Evolutionary conservation across 2,113 vertebrate species (phyloP), one percentile per base, ranked within the genome.

Genomic region (Hyaena hyaena): DNA sequence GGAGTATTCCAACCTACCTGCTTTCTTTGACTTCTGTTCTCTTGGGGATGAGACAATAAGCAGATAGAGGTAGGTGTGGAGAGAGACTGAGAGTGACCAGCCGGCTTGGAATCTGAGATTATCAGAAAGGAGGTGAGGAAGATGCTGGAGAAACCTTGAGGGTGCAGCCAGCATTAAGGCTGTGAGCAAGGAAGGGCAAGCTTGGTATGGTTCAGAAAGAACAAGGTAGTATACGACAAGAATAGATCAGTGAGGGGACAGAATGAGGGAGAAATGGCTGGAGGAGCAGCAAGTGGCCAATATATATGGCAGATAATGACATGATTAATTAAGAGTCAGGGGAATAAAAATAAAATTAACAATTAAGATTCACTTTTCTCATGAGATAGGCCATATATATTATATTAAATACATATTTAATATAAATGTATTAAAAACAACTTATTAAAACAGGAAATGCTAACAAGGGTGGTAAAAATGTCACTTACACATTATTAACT

Each of bases 101-200:
- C 3, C 10, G 4, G 23, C 31, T 5, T 8, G 35, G 39, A 4
- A 31, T 4, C 2, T 16, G n/a, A 35, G 15, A 17, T 16, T 6
- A 50, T 8, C 17, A 10, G 39, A 43, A 68, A 14, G 4, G 23
- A 69, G 8, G 10, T 7, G 21, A 61, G 28, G 12, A 68, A 79
- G 45, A 43, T 24, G 8, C 11, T 15, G n/a, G 1, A 16, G 55
- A 58, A 80, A 24, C 15, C 45, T 53, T 10, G 31, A 45, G n/a
- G 28, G 28, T 45, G 10, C 7, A 21, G 7, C 17, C 43, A 45
- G 45, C 19, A 26, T 24, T 19, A 65, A 63, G 26, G 10, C 10
- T n/a, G n/a, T 31, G 76, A 63, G 19, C 39, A 76, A 76, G 12
- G 26, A 73, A 89, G n/a, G 21, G 21, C 39, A 84, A 10, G n/a